These are phyloP conservation scores for Chloropsis cyanopogon DNA, from an alignment of 2,113 vertebrate species.

Conservation along the genomic window DNA sequence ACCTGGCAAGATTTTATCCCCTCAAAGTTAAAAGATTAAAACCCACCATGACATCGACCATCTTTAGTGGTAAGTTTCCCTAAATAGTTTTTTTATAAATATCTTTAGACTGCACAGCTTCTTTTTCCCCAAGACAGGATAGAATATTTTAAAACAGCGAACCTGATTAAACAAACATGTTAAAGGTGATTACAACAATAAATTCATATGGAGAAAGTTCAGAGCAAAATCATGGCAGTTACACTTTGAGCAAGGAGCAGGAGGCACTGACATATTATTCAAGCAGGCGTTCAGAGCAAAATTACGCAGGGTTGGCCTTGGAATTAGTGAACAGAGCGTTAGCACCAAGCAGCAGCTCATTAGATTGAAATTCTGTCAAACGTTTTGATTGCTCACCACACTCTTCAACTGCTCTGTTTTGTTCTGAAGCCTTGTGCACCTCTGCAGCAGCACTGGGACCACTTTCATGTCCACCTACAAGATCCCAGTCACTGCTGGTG, in stretches of 20 bases:
- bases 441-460: slow-evolving; percentile 74
- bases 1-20: neutral
- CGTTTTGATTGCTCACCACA: slow-evolving; percentile 84
- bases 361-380: slow-evolving; percentile 47
- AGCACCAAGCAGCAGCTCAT: slow-evolving; percentile 70
- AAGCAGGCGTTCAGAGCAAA: slow-evolving; percentile 74
- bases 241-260: slow-evolving; percentile 62
- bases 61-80: neutral
- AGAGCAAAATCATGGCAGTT: slow-evolving; percentile 64
- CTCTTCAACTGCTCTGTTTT: slow-evolving; percentile 75
- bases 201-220: slow-evolving; percentile 34
- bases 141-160: slow-evolving; percentile 25
- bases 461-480: slow-evolving; percentile 75
- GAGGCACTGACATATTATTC: slow-evolving; percentile 45
- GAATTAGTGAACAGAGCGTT: slow-evolving; percentile 72
- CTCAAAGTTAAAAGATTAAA: neutral
- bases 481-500: slow-evolving; percentile 78
- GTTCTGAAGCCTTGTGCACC: slow-evolving; percentile 75
- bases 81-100: neutral
- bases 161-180: slow-evolving; percentile 44
- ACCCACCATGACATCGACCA: neutral
- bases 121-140: neutral
- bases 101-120: neutral
- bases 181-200: slow-evolving; percentile 29
- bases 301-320: slow-evolving; percentile 52